phyloP scores from a whole-genome alignment of 1,140 invertebrate genomes.

The Zaprionus davidi region DNA sequence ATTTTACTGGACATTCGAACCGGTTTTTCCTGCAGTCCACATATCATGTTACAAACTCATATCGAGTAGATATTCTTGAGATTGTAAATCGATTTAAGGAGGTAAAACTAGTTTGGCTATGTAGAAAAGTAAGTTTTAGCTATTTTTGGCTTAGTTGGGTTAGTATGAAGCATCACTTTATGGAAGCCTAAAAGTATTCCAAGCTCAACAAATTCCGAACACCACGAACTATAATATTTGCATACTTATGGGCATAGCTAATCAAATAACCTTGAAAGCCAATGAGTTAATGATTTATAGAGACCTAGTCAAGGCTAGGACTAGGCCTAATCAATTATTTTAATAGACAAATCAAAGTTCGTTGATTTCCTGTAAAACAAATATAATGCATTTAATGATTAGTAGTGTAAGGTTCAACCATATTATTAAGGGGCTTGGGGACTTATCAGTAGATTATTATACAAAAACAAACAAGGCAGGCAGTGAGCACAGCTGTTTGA shows the following conservation, averaged over 20 bases:
- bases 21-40: background rate
- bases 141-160: background rate
- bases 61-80: background rate
- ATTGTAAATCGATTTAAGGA: background rate
- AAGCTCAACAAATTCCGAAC: background rate
- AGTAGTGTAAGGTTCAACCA: background rate
- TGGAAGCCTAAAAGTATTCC: constrained; percentile 51
- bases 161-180: background rate
- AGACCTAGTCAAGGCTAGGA: background rate
- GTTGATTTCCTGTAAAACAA: background rate
- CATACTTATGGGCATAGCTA: background rate
- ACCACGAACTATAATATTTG: background rate
- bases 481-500: background rate
- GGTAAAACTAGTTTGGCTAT: background rate
- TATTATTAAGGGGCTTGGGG: background rate
- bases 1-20: background rate
- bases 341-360: background rate
- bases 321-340: background rate
- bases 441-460: background rate
- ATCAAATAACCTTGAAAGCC: background rate
- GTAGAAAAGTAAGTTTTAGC: background rate
- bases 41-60: background rate
- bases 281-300: background rate
- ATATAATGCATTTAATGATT: too few species aligned
- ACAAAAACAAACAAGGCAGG: background rate